These are phyloP conservation scores for Hydractinia symbiolongicarpus DNA, from an alignment of 30 jellyfish, hydroid and myxozoan species.

Conservation along the genomic window DNA sequence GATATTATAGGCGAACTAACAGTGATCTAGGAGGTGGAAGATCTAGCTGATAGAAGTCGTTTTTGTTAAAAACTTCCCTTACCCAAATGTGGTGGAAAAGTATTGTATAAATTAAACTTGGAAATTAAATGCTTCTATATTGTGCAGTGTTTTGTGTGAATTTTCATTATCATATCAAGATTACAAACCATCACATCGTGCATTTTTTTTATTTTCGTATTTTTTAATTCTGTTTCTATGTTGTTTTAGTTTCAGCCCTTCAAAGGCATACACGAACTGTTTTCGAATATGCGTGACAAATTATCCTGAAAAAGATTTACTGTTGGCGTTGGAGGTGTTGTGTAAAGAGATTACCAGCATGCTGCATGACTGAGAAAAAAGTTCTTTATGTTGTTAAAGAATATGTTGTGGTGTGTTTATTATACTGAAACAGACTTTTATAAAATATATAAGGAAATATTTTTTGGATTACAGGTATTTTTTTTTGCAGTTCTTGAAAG, in stretches of 20 bases:
- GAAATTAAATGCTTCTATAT: too few relatives aligned
- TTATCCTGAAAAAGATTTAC: slow-evolving; percentile 1
- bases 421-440: too few relatives aligned
- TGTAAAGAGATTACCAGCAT: slow-evolving; percentile 9
- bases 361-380: not conserved
- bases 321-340: slow-evolving; percentile 10
- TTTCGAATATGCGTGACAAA: slow-evolving; percentile 33
- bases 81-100: too few relatives aligned
- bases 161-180: not conserved
- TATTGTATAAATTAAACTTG: too few relatives aligned
- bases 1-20: too few relatives aligned
- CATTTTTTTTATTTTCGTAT: not conserved
- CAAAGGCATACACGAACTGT: slow-evolving; percentile 21
- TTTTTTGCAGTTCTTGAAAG: too few relatives aligned
- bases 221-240: not conserved
- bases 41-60: too few relatives aligned
- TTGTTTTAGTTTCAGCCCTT: not conserved
- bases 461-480: too few relatives aligned
- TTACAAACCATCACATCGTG: not conserved
- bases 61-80: too few relatives aligned
- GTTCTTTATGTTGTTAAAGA: not conserved
- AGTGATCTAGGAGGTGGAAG: too few relatives aligned
- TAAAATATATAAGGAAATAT: too few relatives aligned
- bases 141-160: not conserved
- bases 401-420: too few relatives aligned